These are phyloP conservation scores for Vespertilio murinus DNA, from an alignment of 2,797 vertebrate species.

Conservation along the genomic window DNA sequence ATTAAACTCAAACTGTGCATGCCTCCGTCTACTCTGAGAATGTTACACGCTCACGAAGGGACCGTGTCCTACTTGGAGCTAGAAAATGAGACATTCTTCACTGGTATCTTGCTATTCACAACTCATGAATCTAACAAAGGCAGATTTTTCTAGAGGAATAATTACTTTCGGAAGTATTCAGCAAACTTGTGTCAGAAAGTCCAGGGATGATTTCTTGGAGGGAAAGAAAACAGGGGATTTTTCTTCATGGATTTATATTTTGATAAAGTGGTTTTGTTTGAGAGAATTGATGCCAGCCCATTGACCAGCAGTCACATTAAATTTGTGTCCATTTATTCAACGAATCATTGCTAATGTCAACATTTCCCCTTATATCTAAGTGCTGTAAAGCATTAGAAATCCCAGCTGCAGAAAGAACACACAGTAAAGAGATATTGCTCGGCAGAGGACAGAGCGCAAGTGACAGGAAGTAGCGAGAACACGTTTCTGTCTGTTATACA, in stretches of 20 bases:
- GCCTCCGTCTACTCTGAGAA: background rate
- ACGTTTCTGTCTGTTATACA: constrained; percentile 43
- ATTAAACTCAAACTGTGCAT: background rate
- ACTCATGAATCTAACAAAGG: constrained; percentile 50
- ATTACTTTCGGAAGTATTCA: constrained; percentile 11
- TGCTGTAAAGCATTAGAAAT: constrained; percentile 39
- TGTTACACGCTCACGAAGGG: background rate
- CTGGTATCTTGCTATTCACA: constrained; percentile 28
- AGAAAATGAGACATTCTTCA: constrained; percentile 28
- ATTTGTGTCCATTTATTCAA: constrained; percentile 51
- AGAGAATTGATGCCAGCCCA: constrained; percentile 29
- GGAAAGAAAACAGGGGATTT: background rate
- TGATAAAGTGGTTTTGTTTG: constrained; percentile 52
- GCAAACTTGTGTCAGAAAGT: background rate
- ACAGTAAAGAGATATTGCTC: background rate
- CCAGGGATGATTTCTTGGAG: constrained; percentile 21
- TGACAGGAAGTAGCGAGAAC: background rate
- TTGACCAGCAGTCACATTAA: constrained; percentile 42
- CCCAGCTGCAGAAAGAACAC: constrained; percentile 27
- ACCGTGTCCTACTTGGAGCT: background rate
- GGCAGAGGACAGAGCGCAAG: background rate
- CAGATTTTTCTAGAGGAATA: constrained; percentile 62
- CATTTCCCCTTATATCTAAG: constrained; percentile 20
- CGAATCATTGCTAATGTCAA: constrained; percentile 52
- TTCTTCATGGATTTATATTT: constrained; percentile 34